Percentiles rank a stretch among this genome's conserved stretches.
Conservation (phyloP, 2,113 vertebrate genomes). For the Anarhynchus alexandrinus region DNA sequence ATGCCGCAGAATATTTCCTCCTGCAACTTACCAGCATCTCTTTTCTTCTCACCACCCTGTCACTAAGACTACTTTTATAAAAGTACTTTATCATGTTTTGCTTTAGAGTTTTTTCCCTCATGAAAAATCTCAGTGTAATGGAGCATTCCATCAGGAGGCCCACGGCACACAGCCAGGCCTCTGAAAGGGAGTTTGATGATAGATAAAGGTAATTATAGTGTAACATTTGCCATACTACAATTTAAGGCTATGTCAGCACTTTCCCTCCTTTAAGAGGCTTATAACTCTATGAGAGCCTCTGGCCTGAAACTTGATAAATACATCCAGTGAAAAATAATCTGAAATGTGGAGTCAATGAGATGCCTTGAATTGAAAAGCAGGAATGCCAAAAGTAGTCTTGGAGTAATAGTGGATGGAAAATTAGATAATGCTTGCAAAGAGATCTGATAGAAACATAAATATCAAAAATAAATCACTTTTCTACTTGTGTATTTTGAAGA, state of each 20-base stretch:
- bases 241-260: conserved; percentile 54
- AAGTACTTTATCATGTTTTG: conserved; percentile 38
- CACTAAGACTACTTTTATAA: background rate
- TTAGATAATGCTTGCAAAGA: background rate
- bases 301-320: conserved; percentile 36
- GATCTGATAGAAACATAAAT: background rate
- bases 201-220: conserved; percentile 64
- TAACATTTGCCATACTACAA: conserved; percentile 36
- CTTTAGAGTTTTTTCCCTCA: background rate
- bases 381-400: background rate
- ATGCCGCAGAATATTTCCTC: background rate
- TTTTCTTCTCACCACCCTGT: background rate
- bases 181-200: conserved; percentile 30
- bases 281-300: conserved; percentile 10
- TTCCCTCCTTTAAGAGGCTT: conserved; percentile 25
- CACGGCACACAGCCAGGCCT: background rate
- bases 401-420: background rate
- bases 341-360: conserved; percentile 11
- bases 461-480: background rate
- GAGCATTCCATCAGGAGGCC: conserved; percentile 26
- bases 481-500: background rate
- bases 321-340: conserved; percentile 18
- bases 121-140: conserved; percentile 19
- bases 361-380: background rate
- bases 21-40: background rate